Evolutionary conservation across 2,888 invertebrate species (phyloP).

Genomic region (Magallana nippona): DNA sequence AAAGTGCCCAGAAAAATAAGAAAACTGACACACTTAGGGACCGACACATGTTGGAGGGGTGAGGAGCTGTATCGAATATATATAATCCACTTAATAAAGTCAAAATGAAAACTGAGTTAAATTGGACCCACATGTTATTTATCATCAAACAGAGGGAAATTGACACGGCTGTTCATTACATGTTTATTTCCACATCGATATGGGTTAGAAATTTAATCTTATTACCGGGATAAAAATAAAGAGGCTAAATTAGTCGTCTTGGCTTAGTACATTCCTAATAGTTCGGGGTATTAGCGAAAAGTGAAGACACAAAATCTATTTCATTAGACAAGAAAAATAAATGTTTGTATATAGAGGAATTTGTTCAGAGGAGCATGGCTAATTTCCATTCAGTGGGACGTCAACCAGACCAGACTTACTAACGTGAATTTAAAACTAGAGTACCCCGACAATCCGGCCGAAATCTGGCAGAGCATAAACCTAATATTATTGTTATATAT

Average conservation of each 20-base stretch:
- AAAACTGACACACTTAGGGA: constrained; percentile 10
- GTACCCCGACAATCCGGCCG: constrained; percentile 14
- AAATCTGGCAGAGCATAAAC: constrained; percentile 22
- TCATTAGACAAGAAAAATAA: constrained; percentile 39
- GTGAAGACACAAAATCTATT: constrained; percentile 29
- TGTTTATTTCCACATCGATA: constrained; percentile 29
- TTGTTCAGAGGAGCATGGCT: constrained; percentile 30
- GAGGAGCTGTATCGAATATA: neutral
- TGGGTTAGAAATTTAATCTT: constrained; percentile 10
- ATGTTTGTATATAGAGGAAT: constrained; percentile 40
- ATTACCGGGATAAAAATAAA: constrained; percentile 8
- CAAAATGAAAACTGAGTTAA: constrained; percentile 16
- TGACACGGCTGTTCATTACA: constrained; percentile 18
- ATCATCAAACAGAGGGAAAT: neutral
- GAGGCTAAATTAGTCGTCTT: neutral
- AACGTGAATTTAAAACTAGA: constrained; percentile 37
- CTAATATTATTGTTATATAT: constrained; percentile 23
- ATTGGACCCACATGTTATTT: constrained; percentile 21
- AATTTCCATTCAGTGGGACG: constrained; percentile 34
- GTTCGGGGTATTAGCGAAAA: neutral
- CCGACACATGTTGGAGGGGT: constrained; percentile 1
- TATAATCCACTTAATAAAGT: constrained; percentile 23
- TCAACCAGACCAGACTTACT: constrained; percentile 42
- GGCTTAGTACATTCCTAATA: neutral
- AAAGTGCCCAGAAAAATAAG: neutral